These are phyloP conservation scores for Amphiprion clarkii DNA, from an alignment of 2,797 vertebrate species.

Conservation along the genomic window DNA sequence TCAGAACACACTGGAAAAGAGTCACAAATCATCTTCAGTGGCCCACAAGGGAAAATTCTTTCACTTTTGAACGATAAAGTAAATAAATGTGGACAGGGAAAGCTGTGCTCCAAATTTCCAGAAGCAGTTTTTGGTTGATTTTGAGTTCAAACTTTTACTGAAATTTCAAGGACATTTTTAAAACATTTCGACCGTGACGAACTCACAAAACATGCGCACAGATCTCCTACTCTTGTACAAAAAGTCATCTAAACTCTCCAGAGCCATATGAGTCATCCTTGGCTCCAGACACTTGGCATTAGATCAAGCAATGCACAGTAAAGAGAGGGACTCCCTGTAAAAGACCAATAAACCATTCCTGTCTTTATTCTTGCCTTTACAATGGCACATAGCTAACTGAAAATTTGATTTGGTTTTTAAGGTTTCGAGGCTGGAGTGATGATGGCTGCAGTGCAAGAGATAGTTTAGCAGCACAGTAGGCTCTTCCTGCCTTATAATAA, in stretches of 20 bases:
- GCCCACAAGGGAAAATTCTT: conserved; percentile 37
- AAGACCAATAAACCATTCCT: conserved; percentile 54
- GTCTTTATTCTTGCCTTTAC: conserved; percentile 39
- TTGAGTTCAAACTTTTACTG: conserved; percentile 15
- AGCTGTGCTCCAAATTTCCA: conserved; percentile 44
- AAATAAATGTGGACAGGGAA: conserved; percentile 54
- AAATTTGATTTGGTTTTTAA: conserved; percentile 14
- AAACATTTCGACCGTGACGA: conserved; percentile 26
- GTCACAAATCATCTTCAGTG: conserved; percentile 62
- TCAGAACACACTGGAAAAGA: conserved; percentile 37
- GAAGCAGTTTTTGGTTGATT: conserved; percentile 50
- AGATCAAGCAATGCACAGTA: conserved; percentile 58
- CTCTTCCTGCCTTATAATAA: conserved; percentile 66
- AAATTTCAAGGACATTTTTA: conserved; percentile 25
- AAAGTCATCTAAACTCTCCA: conserved; percentile 36
- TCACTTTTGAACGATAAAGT: conserved; percentile 47
- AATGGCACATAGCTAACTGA: conserved; percentile 46
- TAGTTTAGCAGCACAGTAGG: conserved; percentile 59
- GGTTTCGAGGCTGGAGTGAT: conserved; percentile 27
- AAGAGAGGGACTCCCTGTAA: conserved; percentile 54
- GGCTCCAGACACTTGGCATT: conserved; percentile 59
- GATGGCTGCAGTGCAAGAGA: conserved; percentile 20
- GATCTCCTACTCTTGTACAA: conserved; percentile 27
- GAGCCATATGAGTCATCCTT: conserved; percentile 50
- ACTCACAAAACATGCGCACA: conserved; percentile 32